These are phyloP conservation scores for Cirrhinus mrigala DNA, from an alignment of 2,797 vertebrate species.

Conservation along the genomic window DNA sequence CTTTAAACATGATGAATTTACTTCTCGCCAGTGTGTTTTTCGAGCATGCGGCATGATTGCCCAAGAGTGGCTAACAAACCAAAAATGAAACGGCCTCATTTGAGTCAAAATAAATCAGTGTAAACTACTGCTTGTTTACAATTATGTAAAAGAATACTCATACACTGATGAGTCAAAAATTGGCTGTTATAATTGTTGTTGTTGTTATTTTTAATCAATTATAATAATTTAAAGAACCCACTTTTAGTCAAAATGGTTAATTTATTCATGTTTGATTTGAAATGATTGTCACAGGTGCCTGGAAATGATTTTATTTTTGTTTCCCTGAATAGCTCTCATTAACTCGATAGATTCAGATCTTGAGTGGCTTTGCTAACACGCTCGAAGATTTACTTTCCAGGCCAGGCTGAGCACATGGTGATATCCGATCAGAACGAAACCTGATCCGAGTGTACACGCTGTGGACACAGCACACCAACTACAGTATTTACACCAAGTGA, in stretches of 20 bases:
- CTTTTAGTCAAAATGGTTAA: neutral
- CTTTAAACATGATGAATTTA: constrained; percentile 34
- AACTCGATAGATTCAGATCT: constrained; percentile 11
- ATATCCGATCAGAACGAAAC: constrained; percentile 68
- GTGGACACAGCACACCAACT: constrained; percentile 35
- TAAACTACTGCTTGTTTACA: constrained; percentile 9
- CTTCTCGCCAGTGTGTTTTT: constrained; percentile 2
- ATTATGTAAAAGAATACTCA: constrained; percentile 10
- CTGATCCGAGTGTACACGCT: constrained; percentile 61
- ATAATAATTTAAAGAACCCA: neutral
- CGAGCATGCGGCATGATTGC: constrained; percentile 31
- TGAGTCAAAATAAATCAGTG: constrained; percentile 8
- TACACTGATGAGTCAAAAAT: neutral
- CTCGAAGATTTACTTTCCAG: constrained; percentile 32
- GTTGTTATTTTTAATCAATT: neutral
- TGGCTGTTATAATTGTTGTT: constrained; percentile 1
- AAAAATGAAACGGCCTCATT: constrained; percentile 7
- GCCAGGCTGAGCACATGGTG: constrained; percentile 46
- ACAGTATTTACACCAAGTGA: constrained; percentile 68
- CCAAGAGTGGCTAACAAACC: constrained; percentile 26
- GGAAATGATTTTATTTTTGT: neutral
- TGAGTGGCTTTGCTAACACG: constrained; percentile 35
- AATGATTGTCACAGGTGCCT: neutral
- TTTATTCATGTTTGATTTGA: neutral
- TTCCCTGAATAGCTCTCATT: neutral